Conservation (phyloP, 2,797 vertebrate species). For the Enteromius thamalakanensis region DNA sequence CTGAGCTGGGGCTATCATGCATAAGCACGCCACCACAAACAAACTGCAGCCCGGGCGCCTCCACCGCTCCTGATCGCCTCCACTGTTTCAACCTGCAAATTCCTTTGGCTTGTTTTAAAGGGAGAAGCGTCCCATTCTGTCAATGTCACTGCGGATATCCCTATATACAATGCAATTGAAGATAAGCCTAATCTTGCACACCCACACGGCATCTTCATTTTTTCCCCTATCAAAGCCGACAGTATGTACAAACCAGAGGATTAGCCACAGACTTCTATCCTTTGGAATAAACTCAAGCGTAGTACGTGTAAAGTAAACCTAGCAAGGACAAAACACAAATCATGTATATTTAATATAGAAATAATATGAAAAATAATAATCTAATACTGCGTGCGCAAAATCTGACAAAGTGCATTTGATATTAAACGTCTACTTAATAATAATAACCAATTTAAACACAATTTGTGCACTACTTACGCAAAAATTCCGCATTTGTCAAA, state of each 20-base stretch:
- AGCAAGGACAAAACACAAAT: constrained; percentile 44
- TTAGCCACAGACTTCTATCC: constrained; percentile 55
- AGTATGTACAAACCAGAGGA: constrained; percentile 55
- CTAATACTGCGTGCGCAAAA: neutral
- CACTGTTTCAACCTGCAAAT: constrained; percentile 44
- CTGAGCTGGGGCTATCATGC: constrained; percentile 45
- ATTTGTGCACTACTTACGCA: neutral
- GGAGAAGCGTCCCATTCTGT: constrained; percentile 55
- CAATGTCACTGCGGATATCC: constrained; percentile 61
- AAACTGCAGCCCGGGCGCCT: constrained; percentile 31
- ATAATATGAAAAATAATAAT: neutral
- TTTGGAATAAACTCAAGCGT: constrained; percentile 49
- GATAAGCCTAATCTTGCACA: constrained; percentile 61
- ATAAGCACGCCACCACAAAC: constrained; percentile 50
- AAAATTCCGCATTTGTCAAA: constrained; percentile 18
- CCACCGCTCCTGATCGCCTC: constrained; percentile 29
- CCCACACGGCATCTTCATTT: constrained; percentile 58
- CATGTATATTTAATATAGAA: constrained; percentile 14
- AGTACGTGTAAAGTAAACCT: constrained; percentile 32
- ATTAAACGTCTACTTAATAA: neutral
- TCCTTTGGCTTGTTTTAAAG: constrained; percentile 53
- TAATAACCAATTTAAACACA: neutral
- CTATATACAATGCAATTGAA: constrained; percentile 64
- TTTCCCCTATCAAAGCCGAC: constrained; percentile 49
- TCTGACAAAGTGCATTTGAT: neutral